Evolutionary conservation across 2,113 vertebrate genomes (phyloP).

Genomic region (Proteles cristata): DNA sequence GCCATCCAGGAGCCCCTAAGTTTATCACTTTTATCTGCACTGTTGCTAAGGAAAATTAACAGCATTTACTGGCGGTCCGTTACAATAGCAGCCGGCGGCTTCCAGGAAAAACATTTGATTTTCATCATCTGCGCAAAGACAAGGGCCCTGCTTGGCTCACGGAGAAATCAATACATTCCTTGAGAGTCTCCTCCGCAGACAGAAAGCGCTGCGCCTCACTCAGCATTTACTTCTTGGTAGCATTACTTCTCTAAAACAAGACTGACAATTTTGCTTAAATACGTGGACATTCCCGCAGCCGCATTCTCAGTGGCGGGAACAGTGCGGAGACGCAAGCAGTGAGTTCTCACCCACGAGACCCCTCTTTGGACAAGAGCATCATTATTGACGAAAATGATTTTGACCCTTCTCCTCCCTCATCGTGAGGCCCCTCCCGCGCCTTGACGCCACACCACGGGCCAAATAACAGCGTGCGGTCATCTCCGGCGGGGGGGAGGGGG

Average conservation of each 20-base stretch:
- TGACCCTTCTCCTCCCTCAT: neutral
- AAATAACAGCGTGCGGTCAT: neutral
- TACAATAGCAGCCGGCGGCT: neutral
- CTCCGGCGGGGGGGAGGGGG: fast-evolving
- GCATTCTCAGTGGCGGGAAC: neutral
- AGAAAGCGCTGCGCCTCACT: neutral
- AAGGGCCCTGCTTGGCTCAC: neutral
- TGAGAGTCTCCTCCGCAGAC: neutral
- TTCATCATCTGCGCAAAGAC: neutral
- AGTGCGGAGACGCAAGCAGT: fast-evolving
- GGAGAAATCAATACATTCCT: neutral
- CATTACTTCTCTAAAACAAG: neutral
- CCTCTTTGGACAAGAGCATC: neutral
- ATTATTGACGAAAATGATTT: fast-evolving
- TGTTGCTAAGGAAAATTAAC: neutral
- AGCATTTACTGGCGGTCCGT: neutral
- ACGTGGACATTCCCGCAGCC: neutral
- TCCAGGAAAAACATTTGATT: neutral
- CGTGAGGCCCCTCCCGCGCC: fast-evolving
- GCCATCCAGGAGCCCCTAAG: too few species aligned
- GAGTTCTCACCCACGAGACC: neutral
- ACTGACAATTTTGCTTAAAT: neutral
- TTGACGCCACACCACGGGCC: fast-evolving
- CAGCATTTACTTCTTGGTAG: neutral
- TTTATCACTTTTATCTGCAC: neutral